Conservation (phyloP, 2,113 vertebrate species). For the Orientallactaga bullata region DNA sequence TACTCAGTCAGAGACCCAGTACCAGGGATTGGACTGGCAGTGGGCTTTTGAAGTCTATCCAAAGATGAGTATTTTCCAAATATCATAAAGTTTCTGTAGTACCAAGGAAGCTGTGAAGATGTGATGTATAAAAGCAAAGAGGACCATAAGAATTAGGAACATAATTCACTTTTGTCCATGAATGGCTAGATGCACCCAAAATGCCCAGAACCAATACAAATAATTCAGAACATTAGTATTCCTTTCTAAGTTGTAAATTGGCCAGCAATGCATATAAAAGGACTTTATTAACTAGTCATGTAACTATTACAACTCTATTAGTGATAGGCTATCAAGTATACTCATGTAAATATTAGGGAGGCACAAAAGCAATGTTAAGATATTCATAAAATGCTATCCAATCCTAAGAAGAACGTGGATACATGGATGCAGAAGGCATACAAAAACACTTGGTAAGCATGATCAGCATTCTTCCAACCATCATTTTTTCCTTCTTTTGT, state of each 20-base stretch:
- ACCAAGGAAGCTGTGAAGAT: constrained; percentile 38
- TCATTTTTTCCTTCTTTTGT: constrained; percentile 82
- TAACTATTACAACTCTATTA: constrained; percentile 74
- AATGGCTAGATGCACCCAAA: not conserved
- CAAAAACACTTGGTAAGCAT: constrained; percentile 77
- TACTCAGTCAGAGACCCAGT: not conserved
- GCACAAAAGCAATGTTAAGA: not conserved
- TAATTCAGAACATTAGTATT: constrained; percentile 28
- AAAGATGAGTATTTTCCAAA: constrained; percentile 1
- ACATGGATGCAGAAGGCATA: constrained; percentile 60
- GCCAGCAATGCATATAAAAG: constrained; percentile 3
- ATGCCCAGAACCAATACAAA: not conserved
- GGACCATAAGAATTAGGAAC: not conserved
- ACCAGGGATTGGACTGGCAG: not conserved
- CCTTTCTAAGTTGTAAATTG: constrained; percentile 24
- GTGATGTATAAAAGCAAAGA: not conserved
- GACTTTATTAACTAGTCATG: not conserved
- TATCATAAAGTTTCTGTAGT: constrained; percentile 17
- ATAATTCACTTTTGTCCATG: not conserved
- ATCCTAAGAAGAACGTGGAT: constrained; percentile 68
- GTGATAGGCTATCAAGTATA: not conserved
- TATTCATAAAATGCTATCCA: constrained; percentile 36
- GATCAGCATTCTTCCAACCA: constrained; percentile 81
- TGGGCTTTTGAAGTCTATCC: constrained; percentile 30
- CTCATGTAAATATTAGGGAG: constrained; percentile 12